phyloP scores from a whole-genome alignment of 2,888 invertebrate genomes.

The Pachycephus smyrnensis region DNA sequence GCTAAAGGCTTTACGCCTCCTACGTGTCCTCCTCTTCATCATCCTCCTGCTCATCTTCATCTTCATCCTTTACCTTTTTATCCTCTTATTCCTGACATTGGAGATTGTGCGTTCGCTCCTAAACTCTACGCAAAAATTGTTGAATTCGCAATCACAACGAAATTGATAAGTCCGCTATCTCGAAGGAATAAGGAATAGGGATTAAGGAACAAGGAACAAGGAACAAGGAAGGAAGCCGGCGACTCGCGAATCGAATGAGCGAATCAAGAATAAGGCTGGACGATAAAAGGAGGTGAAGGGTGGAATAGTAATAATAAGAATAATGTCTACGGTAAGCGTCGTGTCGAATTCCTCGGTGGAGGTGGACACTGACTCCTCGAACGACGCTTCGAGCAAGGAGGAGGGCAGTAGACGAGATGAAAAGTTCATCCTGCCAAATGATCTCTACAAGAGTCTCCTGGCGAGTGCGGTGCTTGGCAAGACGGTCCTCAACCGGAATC shows the following conservation, averaged over 20 bases:
- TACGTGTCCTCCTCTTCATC: neutral
- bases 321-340: constrained; percentile 63
- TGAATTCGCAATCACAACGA: too few relatives aligned
- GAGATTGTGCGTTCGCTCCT: too few relatives aligned
- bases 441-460: constrained; percentile 83
- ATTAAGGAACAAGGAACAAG: too few relatives aligned
- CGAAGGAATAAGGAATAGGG: too few relatives aligned
- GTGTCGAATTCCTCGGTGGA: constrained; percentile 65
- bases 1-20: neutral
- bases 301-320: too few relatives aligned
- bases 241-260: constrained; percentile 6
- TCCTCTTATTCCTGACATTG: too few relatives aligned
- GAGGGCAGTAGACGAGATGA: constrained; percentile 45
- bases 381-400: constrained; percentile 57
- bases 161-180: too few relatives aligned
- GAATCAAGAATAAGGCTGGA: constrained; percentile 18
- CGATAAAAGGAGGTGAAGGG: neutral
- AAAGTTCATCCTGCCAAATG: constrained; percentile 78
- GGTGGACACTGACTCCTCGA: constrained; percentile 64
- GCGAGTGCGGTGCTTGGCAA: constrained; percentile 77
- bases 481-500: constrained; percentile 61
- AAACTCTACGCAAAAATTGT: too few relatives aligned
- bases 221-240: too few relatives aligned
- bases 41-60: neutral
- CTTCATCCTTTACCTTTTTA: too few relatives aligned